phyloP scores from a whole-genome alignment of 2,113 vertebrate genomes.

The Thomomys bottae region DNA sequence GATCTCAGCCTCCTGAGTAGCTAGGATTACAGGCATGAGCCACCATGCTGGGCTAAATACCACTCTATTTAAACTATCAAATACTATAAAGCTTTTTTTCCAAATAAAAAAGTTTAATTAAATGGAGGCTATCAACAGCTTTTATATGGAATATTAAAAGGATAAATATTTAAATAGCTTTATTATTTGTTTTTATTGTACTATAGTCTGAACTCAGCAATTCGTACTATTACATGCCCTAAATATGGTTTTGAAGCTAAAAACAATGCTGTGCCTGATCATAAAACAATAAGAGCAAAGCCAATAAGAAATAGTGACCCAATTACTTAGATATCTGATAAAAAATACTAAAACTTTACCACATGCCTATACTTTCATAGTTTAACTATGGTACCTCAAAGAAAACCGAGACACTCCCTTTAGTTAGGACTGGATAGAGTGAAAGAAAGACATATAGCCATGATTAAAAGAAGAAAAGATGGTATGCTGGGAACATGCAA shows the following conservation, averaged over 20 bases:
- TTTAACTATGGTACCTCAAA: not conserved
- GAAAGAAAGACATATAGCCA: not conserved
- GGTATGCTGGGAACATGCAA: not conserved
- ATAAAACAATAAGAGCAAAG: not conserved
- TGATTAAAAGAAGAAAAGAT: not conserved
- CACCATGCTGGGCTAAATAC: too few species aligned
- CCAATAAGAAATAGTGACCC: not conserved
- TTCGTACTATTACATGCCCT: too few species aligned
- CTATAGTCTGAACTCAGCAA: too few species aligned
- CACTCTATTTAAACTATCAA: not conserved
- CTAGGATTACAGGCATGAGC: too few species aligned
- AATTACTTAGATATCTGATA: conserved; percentile 11
- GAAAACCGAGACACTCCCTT: not conserved
- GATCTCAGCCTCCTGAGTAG: too few species aligned
- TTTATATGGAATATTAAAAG: conserved; percentile 6
- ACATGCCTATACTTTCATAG: too few species aligned
- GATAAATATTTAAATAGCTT: not conserved
- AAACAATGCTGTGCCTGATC: not conserved
- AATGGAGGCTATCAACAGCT: not conserved
- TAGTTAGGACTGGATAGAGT: not conserved
- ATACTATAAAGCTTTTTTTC: not conserved
- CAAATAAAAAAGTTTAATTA: not conserved
- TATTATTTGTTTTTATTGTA: too few species aligned
- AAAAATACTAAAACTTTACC: not conserved
- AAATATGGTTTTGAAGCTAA: conserved; percentile 1